Evolutionary conservation across 1,140 invertebrate species (phyloP).

Genomic region (Hestina assimilis): DNA sequence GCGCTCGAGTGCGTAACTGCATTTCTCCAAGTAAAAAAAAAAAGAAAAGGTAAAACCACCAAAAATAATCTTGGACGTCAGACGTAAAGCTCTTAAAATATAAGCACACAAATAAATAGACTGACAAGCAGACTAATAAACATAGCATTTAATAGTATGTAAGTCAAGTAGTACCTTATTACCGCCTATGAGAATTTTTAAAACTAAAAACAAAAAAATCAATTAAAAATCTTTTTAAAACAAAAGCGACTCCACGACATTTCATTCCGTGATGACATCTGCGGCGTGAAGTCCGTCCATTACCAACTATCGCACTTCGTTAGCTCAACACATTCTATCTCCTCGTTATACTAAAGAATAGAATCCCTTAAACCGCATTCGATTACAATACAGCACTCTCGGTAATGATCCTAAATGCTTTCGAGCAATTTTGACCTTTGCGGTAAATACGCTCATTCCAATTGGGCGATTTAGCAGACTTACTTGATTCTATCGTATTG

Average conservation of each 20-base stretch:
- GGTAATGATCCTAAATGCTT: background rate
- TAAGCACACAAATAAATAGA: too few species aligned
- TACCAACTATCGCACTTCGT: constrained; percentile 63
- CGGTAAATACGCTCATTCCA: background rate
- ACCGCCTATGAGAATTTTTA: too few species aligned
- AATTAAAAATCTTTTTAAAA: too few species aligned
- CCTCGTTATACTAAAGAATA: constrained; percentile 43
- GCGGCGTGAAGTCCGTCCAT: constrained; percentile 62
- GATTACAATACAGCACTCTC: background rate
- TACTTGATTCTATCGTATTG: background rate
- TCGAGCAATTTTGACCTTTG: constrained; percentile 1
- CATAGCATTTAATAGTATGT: too few species aligned
- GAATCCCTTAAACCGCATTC: constrained; percentile 35
- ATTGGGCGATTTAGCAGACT: constrained; percentile 6
- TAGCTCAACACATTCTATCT: constrained; percentile 54
- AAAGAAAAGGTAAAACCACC: too few species aligned
- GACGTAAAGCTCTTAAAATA: too few species aligned
- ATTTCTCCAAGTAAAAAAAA: too few species aligned
- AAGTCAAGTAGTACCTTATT: too few species aligned
- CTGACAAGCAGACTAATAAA: too few species aligned
- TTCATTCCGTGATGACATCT: constrained; percentile 46
- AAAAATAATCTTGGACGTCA: too few species aligned
- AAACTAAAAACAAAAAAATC: too few species aligned
- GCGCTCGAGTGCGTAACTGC: too few species aligned
- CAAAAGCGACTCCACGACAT: background rate